phyloP scores from a whole-genome alignment of 2,797 vertebrate species.

The Columba guinea region DNA sequence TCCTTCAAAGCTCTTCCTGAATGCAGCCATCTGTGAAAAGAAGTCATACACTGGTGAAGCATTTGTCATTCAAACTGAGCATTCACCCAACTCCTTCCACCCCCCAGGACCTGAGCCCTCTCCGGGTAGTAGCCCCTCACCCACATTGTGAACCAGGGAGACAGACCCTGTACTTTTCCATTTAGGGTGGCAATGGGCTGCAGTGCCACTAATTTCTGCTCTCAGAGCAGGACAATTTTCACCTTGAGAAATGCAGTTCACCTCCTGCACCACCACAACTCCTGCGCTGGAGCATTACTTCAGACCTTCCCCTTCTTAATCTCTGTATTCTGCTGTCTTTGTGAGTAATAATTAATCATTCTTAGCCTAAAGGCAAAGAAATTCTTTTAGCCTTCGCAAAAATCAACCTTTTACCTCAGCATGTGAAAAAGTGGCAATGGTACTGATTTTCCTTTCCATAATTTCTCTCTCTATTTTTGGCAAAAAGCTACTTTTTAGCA shows the following conservation, averaged over 20 bases:
- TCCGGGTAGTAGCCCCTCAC: fast-evolving
- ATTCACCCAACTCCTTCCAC: not conserved
- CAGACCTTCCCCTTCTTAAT: not conserved
- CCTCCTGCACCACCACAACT: not conserved
- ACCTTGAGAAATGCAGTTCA: not conserved
- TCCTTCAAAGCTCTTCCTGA: not conserved
- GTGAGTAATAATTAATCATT: not conserved
- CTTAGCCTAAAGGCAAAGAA: not conserved
- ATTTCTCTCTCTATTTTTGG: not conserved
- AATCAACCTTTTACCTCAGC: not conserved
- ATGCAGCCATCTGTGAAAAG: not conserved
- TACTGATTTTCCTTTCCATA: not conserved
- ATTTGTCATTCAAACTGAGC: not conserved
- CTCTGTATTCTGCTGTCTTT: not conserved
- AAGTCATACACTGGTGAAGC: not conserved
- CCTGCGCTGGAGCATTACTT: not conserved
- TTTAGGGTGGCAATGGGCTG: not conserved
- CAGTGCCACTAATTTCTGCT: not conserved
- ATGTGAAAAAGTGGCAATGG: not conserved
- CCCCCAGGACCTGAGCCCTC: not conserved
- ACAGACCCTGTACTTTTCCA: not conserved
- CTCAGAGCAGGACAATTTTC: not conserved
- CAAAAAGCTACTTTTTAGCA: not conserved
- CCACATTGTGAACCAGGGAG: not conserved
- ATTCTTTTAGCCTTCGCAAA: not conserved